Base-by-base conservation (phyloP, 2,113 vertebrate species). In the Struthio camelus region DNA sequence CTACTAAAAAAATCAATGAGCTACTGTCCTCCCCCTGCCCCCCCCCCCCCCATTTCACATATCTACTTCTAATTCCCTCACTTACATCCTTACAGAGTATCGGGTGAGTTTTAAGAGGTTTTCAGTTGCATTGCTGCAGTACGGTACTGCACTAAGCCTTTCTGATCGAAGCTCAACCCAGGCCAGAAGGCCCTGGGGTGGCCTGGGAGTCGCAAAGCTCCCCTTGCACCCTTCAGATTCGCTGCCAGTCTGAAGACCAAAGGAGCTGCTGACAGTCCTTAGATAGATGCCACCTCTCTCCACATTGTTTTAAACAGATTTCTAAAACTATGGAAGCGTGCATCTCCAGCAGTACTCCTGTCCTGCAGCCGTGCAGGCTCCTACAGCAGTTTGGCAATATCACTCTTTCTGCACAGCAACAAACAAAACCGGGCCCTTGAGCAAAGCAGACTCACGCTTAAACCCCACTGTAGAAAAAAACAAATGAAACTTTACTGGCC, bases 181-280 rank as follows among this genome's bases (percentile, higher is more conserved):
- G 76, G 34, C 56, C 30, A 30, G 48, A 27, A 11, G 1, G 14
- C 24, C 23, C 28, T 0, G 22, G 14, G 2, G 50, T 15, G 3
- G 70, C n/a, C 40, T 8, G 4, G 78, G 54, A 19, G 59, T 0
- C 6, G 54, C 0, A 8, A 6, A 3, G 69, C 15, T 23, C 9
- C 38, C 67, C 70, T 1, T 0, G 62, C 44, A 38, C 61, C 51
- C 73, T 9, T 24, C 1, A 32, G 4, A 2, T 15, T 6, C 89
- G 18, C 4, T 1, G 69, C 65, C 5, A 0, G 6, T 3, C 0
- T 20, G 61, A 38, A 22, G 16, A 6, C 67, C 4, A 4, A 4
- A 9, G 25, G 58, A 16, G 73, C 0, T 27, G 50, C 65, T 20
- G 66, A 6, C 66, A 28, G 4, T 61, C 56, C 87, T 10, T 0